These are phyloP conservation scores for Parotocinclus haroldoi DNA, from an alignment of 2,797 vertebrate species.

Conservation along the genomic window DNA sequence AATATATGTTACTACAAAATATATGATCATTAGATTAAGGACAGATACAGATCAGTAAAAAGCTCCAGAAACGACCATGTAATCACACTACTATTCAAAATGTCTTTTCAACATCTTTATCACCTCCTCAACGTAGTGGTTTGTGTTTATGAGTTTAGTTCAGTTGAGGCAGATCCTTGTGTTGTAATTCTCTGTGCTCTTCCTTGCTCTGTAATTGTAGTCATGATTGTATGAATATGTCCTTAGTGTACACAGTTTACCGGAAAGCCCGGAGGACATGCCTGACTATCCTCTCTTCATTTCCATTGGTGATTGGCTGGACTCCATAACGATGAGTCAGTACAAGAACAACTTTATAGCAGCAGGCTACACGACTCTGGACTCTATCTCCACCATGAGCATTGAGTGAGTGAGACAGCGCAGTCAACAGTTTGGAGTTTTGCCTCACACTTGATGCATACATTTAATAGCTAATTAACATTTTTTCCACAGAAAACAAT, in stretches of 20 bases:
- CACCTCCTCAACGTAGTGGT: neutral
- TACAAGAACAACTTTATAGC: conserved; percentile 97
- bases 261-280: conserved; percentile 73
- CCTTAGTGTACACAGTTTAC: conserved; percentile 57
- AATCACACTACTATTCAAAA: too few species aligned
- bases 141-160: neutral
- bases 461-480: neutral
- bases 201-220: neutral
- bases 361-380: conserved; percentile 93
- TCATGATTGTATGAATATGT: neutral
- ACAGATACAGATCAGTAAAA: too few species aligned
- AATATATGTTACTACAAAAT: too few species aligned
- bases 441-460: neutral
- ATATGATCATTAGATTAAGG: too few species aligned
- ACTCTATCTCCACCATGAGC: conserved; percentile 81
- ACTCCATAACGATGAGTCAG: conserved; percentile 99
- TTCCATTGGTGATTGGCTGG: conserved; percentile 96
- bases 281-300: conserved; percentile 84
- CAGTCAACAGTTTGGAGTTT: neutral
- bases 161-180: neutral
- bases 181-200: too few species aligned
- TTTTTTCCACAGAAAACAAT: too few species aligned
- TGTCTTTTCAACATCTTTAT: too few species aligned
- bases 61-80: too few species aligned
- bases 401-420: conserved; percentile 68